Base-by-base conservation (phyloP, 2,797 vertebrate species). In the Lagorchestes hirsutus region DNA sequence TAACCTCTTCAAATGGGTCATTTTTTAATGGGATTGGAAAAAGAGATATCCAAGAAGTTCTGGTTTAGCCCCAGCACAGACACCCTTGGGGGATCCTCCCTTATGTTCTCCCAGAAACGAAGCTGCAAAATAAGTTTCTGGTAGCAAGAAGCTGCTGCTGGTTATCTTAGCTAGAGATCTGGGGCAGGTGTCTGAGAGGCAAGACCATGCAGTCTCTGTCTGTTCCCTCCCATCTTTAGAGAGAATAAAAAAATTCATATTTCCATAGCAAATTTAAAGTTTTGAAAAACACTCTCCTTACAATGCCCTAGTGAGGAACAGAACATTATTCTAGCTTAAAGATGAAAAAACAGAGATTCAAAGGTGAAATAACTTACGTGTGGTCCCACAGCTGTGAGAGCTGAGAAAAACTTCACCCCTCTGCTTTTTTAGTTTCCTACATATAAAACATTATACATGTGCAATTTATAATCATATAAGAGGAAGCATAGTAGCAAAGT, bases 41-140 rank as follows among this genome's bases (percentile, higher is more conserved):
- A 55, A 91, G 74, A 91, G 10, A 52, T 31, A 93, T 93, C 91
- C 92, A 93, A 96, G 87, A 62, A 67, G 59, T 90, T 96, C 46
- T 91, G 62, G 59, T 90, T 52, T 87, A 34, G 93, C 93, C 96
- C 54, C 31, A 87, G 92, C 54, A 93, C 14, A 94, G n/a, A 40
- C 40, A 96, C 91, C 10, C 92, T 50, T 67, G n/a, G 90, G 58
- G 96, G 59, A 95, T 87, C 93, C 54, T 40, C n/a, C 82, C 96
- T 57, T 40, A 96, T 94, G 94, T 97, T 96, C 55, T 52, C 57
- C 90, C 67, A 94, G 90, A 96, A 96, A 94, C 90, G 58, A 5
- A 93, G 55, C 10, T 87, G 74, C 92, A 82, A 90, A 96, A n/a
- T 94, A 96, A 31, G 27, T 46, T 87, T 87, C 40, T 82, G 9